phyloP scores from a whole-genome alignment of 92 coral and sea anemone genomes.

The Metridium senile region DNA sequence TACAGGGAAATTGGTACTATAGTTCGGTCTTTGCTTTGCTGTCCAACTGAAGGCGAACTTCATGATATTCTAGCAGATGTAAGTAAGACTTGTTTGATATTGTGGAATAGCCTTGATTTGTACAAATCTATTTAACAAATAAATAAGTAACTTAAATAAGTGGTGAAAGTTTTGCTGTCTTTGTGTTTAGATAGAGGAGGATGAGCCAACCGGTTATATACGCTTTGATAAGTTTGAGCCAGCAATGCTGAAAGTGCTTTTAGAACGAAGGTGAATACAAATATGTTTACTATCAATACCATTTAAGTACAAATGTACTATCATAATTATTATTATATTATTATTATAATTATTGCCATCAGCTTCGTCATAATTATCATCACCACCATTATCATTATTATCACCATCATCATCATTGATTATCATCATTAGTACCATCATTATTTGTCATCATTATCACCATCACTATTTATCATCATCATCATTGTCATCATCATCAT shows the following conservation, averaged over 20 bases:
- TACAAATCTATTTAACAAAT: no score
- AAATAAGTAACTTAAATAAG: no score
- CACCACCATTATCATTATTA: no score
- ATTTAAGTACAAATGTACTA: background rate
- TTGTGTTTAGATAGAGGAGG: constrained; percentile 79
- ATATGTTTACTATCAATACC: background rate
- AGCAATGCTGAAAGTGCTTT: constrained; percentile 79
- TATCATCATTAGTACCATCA: no score
- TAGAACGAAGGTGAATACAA: constrained; percentile 78
- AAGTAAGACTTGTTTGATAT: no score
- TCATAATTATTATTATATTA: no score
- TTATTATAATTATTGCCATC: no score
- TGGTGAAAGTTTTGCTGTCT: background rate
- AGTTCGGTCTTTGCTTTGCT: constrained; percentile 93
- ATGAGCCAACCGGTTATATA: constrained; percentile 97
- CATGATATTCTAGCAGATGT: constrained; percentile 97
- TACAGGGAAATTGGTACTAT: constrained; percentile 96
- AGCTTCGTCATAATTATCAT: no score
- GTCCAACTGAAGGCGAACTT: constrained; percentile 99
- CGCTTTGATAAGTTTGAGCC: constrained; percentile 98
- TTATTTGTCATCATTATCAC: no score
- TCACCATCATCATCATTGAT: no score
- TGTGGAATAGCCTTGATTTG: no score
- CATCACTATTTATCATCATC: no score
- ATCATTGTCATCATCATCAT: background rate